Evolutionary conservation across 2,113 vertebrate species (phyloP).

Genomic region (Vicugna pacos): DNA sequence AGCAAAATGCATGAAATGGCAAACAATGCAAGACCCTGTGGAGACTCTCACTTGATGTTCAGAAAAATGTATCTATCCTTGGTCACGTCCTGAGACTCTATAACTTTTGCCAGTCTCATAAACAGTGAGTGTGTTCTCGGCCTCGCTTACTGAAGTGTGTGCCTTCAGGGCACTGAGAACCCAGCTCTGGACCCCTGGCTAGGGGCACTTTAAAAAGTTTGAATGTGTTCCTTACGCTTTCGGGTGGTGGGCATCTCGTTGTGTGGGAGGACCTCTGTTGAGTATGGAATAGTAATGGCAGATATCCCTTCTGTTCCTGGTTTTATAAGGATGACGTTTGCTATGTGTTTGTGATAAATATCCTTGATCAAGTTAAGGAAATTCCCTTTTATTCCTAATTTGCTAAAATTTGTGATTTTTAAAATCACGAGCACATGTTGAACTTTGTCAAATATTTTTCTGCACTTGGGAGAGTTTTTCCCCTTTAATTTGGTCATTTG

Average conservation of each 20-base stretch:
- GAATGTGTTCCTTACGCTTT: neutral
- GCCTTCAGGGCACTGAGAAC: neutral
- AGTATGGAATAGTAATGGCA: too few species aligned
- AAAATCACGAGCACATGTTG: neutral
- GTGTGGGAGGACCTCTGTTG: neutral
- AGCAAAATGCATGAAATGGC: neutral
- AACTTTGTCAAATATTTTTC: neutral
- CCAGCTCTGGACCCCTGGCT: neutral
- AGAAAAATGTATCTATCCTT: neutral
- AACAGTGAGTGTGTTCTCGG: neutral
- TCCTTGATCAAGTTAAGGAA: neutral
- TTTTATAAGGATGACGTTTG: neutral
- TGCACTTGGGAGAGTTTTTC: neutral
- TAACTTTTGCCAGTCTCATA: neutral
- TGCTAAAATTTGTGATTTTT: neutral
- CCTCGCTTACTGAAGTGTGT: neutral
- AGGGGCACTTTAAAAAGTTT: neutral
- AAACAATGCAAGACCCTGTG: neutral
- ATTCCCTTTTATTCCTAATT: neutral
- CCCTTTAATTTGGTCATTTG: neutral
- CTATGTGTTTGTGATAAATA: neutral
- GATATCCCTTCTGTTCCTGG: neutral
- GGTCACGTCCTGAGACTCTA: neutral
- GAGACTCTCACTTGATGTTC: neutral
- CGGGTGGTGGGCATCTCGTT: neutral